These are phyloP conservation scores for Ivindomyrus marchei DNA, from an alignment of 2,113 vertebrate species.

Conservation along the genomic window DNA sequence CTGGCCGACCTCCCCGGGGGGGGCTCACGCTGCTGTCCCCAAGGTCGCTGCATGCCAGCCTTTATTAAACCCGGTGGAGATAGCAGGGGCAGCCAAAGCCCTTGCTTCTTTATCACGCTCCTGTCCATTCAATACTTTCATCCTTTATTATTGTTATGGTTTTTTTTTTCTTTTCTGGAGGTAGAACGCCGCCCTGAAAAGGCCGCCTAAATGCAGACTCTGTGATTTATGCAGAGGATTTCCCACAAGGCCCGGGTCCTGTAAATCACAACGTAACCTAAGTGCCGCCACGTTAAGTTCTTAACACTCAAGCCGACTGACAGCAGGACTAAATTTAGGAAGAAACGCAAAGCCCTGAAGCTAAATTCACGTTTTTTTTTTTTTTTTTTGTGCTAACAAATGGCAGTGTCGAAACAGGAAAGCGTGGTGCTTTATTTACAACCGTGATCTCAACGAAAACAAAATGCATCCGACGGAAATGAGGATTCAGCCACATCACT, in stretches of 20 bases:
- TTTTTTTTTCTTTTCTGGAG: not conserved
- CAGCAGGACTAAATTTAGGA: slow-evolving; percentile 8
- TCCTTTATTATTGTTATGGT: not conserved
- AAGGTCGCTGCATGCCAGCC: slow-evolving; percentile 30
- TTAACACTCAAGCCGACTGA: not conserved
- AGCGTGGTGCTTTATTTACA: not conserved
- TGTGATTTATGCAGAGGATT: not conserved
- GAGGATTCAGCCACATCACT: not conserved
- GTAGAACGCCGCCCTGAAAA: not conserved
- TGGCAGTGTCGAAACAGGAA: not conserved
- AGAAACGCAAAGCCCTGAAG: not conserved
- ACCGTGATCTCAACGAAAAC: not conserved
- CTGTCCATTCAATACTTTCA: not conserved
- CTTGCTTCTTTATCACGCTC: slow-evolving; percentile 27
- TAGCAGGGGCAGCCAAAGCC: not conserved
- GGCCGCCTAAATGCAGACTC: not conserved
- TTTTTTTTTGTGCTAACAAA: not conserved
- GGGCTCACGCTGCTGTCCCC: slow-evolving; percentile 32
- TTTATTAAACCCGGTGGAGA: slow-evolving; percentile 26
- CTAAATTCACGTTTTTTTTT: not conserved
- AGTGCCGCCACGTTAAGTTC: not conserved
- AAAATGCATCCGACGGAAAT: not conserved
- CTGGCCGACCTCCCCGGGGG: slow-evolving; percentile 6
- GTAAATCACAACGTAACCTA: not conserved
- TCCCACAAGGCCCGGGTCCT: not conserved